Evolutionary conservation across 2,888 invertebrate genomes (phyloP), one percentile per base, ranked within the genome.

Genomic region (Diaphora mendica): DNA sequence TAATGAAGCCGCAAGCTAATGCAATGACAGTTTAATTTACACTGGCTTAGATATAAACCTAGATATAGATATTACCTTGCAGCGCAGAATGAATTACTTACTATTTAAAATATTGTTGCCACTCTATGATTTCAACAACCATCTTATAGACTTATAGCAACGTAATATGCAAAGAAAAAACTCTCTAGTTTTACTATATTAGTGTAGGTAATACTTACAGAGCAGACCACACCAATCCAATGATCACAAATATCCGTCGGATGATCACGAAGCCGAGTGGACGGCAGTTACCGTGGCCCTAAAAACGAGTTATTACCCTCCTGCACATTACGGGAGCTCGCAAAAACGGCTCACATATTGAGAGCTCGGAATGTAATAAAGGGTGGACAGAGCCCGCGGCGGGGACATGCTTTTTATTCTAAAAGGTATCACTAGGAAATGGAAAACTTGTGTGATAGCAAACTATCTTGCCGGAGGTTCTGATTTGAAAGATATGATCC

Each of bases 291-390:
- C 81, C 76, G 73, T 77, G 72, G 75, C 77, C 80, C 85, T 82
- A 79, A 86, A 85, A 86, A 86, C 87, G 87, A 85, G 86, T 88
- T 90, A 90, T 90, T 86, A 82, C 88, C 67, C 59, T 73, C 75
- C 79, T 82, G 86, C 84, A 86, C 87, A 84, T 85, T 83, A 87
- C 86, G 83, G 82, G 82, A 77, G 80, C 77, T 77, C 80, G 82
- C 86, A 88, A 89, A 89, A 89, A 88, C 84, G 83, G 82, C 77
- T 44, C 85, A 87, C 84, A 84, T 84, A 84, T 84, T 84, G 89
- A 88, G 86, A 85, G 83, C 84, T 85, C 73, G 89, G 89, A 89
- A 90, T 90, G 89, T 89, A 89, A 90, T 90, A 90, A 89, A 85
- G 87, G 83, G 83, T 85, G 88, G 73, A 75, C 79, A 82, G 82